Evolutionary conservation across 1,140 invertebrate genomes (phyloP).

Genomic region (Leptopilina boulardi): DNA sequence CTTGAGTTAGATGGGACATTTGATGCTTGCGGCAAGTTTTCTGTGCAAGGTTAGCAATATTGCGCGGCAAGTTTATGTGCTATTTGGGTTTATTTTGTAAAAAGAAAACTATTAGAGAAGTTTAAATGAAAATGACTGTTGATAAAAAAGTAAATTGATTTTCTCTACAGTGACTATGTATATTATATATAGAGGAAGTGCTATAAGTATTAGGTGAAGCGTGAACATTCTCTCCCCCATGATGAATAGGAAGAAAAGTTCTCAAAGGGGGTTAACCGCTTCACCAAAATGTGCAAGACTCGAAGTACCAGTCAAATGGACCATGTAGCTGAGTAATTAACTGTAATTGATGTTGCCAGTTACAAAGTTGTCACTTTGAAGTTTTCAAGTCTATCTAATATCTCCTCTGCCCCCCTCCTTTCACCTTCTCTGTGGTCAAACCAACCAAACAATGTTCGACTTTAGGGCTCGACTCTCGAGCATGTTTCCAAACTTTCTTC

Average conservation of each 20-base stretch:
- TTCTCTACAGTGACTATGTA: too few relatives aligned
- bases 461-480: background rate
- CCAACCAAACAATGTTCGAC: slow-evolving; percentile 16
- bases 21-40: too few relatives aligned
- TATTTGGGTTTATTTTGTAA: background rate
- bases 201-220: slow-evolving; percentile 11
- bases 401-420: background rate
- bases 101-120: background rate
- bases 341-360: slow-evolving; percentile 22
- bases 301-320: slow-evolving; percentile 28
- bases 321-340: slow-evolving; percentile 27
- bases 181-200: background rate
- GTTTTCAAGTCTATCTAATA: background rate
- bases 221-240: background rate
- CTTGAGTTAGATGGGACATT: too few relatives aligned
- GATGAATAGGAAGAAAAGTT: slow-evolving; percentile 26
- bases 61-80: too few relatives aligned
- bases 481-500: slow-evolving; percentile 7
- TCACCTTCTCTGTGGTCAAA: background rate
- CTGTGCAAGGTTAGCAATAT: too few relatives aligned
- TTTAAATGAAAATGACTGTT: background rate
- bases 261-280: slow-evolving; percentile 26
- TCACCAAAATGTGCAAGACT: slow-evolving; percentile 14
- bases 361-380: slow-evolving; percentile 25
- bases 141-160: background rate